phyloP scores from a whole-genome alignment of 2,797 vertebrate genomes.

The Phoebastria nigripes region DNA sequence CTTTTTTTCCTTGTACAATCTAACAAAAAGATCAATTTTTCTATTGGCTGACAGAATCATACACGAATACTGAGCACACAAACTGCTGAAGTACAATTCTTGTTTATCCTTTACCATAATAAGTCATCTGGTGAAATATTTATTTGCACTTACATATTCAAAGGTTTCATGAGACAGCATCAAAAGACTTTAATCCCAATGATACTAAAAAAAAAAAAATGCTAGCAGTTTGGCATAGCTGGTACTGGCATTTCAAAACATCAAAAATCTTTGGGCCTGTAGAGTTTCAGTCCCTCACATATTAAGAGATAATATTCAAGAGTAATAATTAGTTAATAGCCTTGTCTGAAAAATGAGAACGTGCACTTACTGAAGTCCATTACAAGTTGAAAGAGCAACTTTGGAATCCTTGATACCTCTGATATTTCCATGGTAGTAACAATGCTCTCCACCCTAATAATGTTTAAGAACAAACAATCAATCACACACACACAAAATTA shows the following conservation, averaged over 20 bases:
- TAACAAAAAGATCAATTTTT: background rate
- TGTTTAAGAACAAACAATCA: background rate
- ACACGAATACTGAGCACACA: background rate
- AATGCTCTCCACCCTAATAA: conserved; percentile 93
- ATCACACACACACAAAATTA: background rate
- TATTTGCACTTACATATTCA: background rate
- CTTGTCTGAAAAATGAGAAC: background rate
- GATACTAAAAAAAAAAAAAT: background rate
- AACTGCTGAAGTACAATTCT: background rate
- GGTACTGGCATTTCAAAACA: background rate
- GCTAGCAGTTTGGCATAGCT: background rate
- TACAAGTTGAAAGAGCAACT: conserved; percentile 93
- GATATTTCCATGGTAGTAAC: conserved; percentile 95
- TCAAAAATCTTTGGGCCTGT: background rate
- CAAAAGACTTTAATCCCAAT: background rate
- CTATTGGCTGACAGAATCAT: background rate
- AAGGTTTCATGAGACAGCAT: background rate
- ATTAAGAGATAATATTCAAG: background rate
- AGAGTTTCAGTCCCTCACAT: background rate
- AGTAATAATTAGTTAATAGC: background rate
- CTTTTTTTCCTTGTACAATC: background rate
- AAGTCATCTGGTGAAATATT: background rate
- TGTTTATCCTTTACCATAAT: background rate
- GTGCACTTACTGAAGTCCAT: conserved; percentile 93
- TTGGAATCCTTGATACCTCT: conserved; percentile 86